phyloP scores from a whole-genome alignment of 1,140 invertebrate species.

The Doryteuthis pealeii region DNA sequence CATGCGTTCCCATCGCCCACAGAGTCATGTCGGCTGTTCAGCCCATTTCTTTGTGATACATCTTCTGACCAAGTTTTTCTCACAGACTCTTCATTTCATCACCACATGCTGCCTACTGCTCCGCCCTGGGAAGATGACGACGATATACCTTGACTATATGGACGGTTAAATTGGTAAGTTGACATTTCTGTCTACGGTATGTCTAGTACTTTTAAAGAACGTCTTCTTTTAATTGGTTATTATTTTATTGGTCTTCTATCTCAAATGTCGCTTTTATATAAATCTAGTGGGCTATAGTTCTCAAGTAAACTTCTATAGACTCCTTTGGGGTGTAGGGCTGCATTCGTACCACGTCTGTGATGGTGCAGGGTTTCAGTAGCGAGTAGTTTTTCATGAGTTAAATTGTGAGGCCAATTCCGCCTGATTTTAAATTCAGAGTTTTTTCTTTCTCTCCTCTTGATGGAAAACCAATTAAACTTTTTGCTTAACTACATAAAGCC shows the following conservation, averaged over 20 bases:
- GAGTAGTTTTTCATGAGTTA: too few relatives aligned
- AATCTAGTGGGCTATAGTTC: too few relatives aligned
- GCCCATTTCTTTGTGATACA: constrained; percentile 28
- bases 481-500: too few relatives aligned
- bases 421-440: too few relatives aligned
- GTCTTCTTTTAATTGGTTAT: neutral
- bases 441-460: too few relatives aligned
- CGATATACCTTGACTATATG: constrained; percentile 45
- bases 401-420: too few relatives aligned
- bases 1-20: constrained; percentile 44
- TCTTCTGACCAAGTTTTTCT: constrained; percentile 36
- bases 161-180: neutral
- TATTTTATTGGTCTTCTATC: neutral
- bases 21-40: constrained; percentile 23
- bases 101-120: constrained; percentile 50
- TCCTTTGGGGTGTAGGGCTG: too few relatives aligned
- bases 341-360: too few relatives aligned
- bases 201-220: neutral
- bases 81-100: constrained; percentile 38
- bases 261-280: too few relatives aligned
- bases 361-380: too few relatives aligned
- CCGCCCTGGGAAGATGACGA: constrained; percentile 55
- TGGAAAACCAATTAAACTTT: too few relatives aligned
- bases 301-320: too few relatives aligned
- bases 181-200: neutral